A percentile compares a stretch with the other conserved stretches of the same genome.
Conservation (phyloP, 2,888 invertebrate species). For the Cremastobaeus sp. region DNA sequence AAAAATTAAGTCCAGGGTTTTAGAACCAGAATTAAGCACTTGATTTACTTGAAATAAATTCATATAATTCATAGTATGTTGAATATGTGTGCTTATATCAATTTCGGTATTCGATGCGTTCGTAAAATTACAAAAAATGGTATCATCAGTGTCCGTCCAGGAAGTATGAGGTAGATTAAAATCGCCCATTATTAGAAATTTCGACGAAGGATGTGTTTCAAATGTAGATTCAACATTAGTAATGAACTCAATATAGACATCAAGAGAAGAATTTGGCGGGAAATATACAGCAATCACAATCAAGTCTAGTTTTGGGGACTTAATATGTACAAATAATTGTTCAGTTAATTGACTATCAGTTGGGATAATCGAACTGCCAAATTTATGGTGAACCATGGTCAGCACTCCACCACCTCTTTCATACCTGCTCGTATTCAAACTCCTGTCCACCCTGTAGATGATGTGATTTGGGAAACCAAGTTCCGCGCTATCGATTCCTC, state of each 20-base stretch:
- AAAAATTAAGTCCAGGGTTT: neutral
- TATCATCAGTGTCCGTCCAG: neutral
- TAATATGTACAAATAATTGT: slow-evolving; percentile 1
- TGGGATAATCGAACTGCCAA: neutral
- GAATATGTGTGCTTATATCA: neutral
- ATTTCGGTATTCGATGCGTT: neutral
- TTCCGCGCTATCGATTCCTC: neutral
- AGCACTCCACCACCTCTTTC: neutral
- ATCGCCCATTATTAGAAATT: neutral
- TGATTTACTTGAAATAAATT: neutral
- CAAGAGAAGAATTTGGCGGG: neutral
- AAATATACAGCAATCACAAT: neutral
- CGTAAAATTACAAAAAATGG: neutral
- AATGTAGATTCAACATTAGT: neutral
- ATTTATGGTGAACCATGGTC: neutral
- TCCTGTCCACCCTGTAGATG: neutral
- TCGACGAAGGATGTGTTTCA: neutral
- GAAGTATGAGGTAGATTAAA: neutral
- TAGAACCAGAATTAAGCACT: neutral
- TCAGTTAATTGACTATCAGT: neutral
- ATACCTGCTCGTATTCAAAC: neutral
- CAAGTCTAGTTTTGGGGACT: neutral
- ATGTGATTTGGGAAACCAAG: neutral
- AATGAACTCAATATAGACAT: neutral
- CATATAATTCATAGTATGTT: neutral